Percentiles rank a stretch among this genome's conserved stretches.
Conservation (phyloP, 2,797 vertebrate species). For the Aulostomus chinensis region DNA sequence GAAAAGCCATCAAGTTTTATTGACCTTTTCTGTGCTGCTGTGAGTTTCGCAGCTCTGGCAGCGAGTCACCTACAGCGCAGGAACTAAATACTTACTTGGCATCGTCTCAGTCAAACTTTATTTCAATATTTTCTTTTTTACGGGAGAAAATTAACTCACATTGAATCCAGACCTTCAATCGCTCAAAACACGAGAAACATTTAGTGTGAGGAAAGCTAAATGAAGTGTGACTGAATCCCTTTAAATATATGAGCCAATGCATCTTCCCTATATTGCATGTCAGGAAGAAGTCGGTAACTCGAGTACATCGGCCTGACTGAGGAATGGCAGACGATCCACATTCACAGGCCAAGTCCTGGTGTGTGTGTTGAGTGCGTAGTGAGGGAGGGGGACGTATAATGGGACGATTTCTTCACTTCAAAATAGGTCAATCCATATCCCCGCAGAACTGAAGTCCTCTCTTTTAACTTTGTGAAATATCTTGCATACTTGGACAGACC, state of each 20-base stretch:
- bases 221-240: constrained; percentile 1
- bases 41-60: neutral
- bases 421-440: constrained; percentile 13
- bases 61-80: neutral
- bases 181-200: neutral
- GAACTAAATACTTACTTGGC: constrained; percentile 14
- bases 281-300: constrained; percentile 1
- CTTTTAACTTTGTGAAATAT: constrained; percentile 9
- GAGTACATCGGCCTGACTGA: constrained; percentile 1
- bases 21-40: neutral
- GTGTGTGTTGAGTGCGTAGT: neutral
- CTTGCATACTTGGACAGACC: constrained; percentile 7
- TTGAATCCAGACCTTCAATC: constrained; percentile 2
- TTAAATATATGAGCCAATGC: neutral
- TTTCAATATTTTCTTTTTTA: neutral
- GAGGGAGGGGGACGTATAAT: neutral
- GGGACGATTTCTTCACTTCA: neutral
- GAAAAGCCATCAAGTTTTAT: constrained; percentile 2
- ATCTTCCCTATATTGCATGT: neutral
- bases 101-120: neutral
- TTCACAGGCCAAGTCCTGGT: neutral
- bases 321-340: constrained; percentile 2
- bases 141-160: neutral
- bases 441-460: neutral
- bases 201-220: neutral